Evolutionary conservation across 2,797 vertebrate genomes (phyloP).

Genomic region (Syndactyla subalaris): DNA sequence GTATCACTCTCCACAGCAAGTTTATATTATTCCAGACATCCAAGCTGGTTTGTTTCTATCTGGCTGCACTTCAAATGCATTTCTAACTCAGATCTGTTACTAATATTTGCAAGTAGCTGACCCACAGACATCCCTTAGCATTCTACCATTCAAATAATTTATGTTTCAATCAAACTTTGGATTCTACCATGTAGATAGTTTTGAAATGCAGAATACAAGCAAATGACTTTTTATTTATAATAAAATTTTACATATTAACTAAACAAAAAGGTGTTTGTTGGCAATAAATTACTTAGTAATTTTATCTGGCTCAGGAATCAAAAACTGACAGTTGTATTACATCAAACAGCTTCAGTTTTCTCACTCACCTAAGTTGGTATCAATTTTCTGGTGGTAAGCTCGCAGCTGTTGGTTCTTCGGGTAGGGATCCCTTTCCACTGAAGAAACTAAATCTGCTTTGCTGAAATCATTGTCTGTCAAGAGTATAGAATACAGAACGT

Average conservation of each 20-base stretch:
- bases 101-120: not conserved
- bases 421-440: constrained; percentile 76
- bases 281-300: not conserved
- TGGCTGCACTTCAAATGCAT: not conserved
- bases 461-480: constrained; percentile 78
- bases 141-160: not conserved
- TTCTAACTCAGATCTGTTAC: not conserved
- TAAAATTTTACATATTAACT: not conserved
- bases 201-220: not conserved
- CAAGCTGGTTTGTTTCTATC: not conserved
- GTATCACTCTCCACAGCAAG: not conserved
- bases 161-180: not conserved
- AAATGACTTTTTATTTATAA: not conserved
- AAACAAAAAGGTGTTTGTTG: not conserved
- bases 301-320: not conserved
- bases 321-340: not conserved
- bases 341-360: not conserved
- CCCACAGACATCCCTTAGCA: not conserved
- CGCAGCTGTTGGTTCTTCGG: constrained; percentile 84
- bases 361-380: constrained; percentile 89
- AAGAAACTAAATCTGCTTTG: constrained; percentile 57
- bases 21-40: not conserved
- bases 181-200: not conserved
- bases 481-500: not conserved
- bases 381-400: constrained; percentile 89